These are phyloP conservation scores for Burhinus bistriatus DNA, from an alignment of 2,113 vertebrate species.

Conservation along the genomic window DNA sequence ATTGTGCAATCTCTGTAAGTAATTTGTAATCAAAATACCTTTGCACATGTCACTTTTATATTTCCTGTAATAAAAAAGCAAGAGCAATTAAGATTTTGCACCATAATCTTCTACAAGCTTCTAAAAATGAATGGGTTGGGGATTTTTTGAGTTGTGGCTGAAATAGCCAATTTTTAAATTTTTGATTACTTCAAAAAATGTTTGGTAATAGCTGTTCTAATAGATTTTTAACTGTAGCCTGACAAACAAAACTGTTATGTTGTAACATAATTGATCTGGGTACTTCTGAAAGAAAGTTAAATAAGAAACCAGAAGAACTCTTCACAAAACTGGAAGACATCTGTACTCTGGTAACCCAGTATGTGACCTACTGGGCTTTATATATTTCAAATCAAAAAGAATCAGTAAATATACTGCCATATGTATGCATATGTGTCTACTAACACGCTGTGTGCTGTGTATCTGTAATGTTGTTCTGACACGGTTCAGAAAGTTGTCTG, in stretches of 20 bases:
- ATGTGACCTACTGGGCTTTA: background rate
- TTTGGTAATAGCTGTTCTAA: background rate
- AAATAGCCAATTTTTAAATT: background rate
- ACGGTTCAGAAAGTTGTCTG: conserved; percentile 29
- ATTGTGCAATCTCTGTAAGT: conserved; percentile 66
- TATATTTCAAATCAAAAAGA: background rate
- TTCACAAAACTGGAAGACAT: background rate
- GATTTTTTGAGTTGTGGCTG: background rate
- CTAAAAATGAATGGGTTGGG: conserved; percentile 14
- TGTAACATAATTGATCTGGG: background rate
- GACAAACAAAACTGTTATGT: background rate
- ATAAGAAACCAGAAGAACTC: background rate
- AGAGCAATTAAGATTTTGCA: conserved; percentile 65
- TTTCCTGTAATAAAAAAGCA: conserved; percentile 69
- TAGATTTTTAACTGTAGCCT: background rate
- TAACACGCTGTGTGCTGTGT: background rate
- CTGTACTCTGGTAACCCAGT: background rate
- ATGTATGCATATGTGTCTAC: background rate
- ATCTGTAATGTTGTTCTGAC: conserved; percentile 36
- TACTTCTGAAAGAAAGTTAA: background rate
- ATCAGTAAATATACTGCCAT: background rate
- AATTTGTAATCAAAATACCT: conserved; percentile 69
- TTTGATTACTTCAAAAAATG: background rate
- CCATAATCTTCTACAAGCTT: conserved; percentile 35
- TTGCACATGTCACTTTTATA: conserved; percentile 65